phyloP scores from a whole-genome alignment of 2,113 vertebrate genomes.

The Cheirogaleus medius region DNA sequence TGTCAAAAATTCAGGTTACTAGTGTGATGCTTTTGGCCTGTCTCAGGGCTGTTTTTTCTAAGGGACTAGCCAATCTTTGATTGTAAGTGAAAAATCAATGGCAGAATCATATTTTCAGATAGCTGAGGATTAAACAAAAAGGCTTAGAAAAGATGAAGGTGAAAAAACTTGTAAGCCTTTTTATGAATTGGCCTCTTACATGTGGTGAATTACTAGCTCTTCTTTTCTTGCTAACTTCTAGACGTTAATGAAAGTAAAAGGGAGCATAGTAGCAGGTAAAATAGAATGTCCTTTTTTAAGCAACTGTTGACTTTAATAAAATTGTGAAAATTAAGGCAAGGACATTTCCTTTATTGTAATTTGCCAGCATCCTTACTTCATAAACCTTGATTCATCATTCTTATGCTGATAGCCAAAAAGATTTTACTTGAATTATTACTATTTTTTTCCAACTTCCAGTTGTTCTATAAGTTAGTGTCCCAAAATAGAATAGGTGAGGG shows the following conservation, averaged over 20 bases:
- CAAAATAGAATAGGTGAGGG: not conserved
- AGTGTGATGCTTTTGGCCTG: not conserved
- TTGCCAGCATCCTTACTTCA: not conserved
- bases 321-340: conserved; percentile 39
- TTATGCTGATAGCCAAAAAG: not conserved
- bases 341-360: not conserved
- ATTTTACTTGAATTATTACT: not conserved
- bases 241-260: not conserved
- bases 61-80: not conserved
- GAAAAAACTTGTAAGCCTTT: not conserved
- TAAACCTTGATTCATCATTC: conserved; percentile 19
- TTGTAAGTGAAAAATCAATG: conserved; percentile 44
- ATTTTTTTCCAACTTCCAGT: not conserved
- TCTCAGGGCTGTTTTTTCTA: not conserved
- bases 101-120: not conserved
- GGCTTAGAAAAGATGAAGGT: not conserved
- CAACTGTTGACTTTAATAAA: not conserved
- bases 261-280: not conserved
- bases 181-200: not conserved
- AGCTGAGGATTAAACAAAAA: not conserved
- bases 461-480: conserved; percentile 11
- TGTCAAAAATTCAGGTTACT: conserved; percentile 11
- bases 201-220: not conserved
- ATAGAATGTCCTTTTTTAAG: conserved; percentile 38
- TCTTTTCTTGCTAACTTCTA: not conserved